Conservation (phyloP, 2,888 invertebrate genomes). For the Sepiola atlantica region DNA sequence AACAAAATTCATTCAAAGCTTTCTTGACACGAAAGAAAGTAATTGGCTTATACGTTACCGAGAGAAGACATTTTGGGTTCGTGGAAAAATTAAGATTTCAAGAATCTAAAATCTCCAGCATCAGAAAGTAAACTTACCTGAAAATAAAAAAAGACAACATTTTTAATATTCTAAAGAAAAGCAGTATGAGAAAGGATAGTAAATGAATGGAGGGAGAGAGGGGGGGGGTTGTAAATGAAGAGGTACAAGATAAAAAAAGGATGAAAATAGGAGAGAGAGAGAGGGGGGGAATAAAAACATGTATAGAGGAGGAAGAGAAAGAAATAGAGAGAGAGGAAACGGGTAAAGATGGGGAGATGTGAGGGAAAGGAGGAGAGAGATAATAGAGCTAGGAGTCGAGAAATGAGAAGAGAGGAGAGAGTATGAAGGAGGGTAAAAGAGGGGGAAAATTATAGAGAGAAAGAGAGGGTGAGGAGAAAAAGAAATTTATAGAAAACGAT, state of each 20-base stretch:
- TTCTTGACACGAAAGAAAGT: neutral
- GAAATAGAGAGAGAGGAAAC: neutral
- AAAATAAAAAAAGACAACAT: neutral
- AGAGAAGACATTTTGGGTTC: neutral
- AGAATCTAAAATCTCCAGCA: neutral
- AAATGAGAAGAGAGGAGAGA: neutral
- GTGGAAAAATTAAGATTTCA: neutral
- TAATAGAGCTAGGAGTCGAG: no score
- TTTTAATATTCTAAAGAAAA: neutral
- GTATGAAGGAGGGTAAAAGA: neutral
- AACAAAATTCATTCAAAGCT: neutral
- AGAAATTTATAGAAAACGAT: neutral
- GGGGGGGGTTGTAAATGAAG: no score
- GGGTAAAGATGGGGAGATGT: no score
- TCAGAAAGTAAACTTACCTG: constrained; percentile 12
- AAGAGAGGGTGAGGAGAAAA: neutral
- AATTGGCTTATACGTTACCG: neutral
- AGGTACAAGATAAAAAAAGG: neutral
- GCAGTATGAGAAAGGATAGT: neutral
- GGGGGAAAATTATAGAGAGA: no score
- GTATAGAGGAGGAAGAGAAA: neutral
- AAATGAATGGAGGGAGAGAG: neutral
- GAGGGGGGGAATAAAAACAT: neutral
- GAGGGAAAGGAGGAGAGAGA: neutral
- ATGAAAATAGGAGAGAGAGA: neutral